These are phyloP conservation scores for Sesia bembeciformis DNA, from an alignment of 2,888 invertebrate species.

Conservation along the genomic window DNA sequence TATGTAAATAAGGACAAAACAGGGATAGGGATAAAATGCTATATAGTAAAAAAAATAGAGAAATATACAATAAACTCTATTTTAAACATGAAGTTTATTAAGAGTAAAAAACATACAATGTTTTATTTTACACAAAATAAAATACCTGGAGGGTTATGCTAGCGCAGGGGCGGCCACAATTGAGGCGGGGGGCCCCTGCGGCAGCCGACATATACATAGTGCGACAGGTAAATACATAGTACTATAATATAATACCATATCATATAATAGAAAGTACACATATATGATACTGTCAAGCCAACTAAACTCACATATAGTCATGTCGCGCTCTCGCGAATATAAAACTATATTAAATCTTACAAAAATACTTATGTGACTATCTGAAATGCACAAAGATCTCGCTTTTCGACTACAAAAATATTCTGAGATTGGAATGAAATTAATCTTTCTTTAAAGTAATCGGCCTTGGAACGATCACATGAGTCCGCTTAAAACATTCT, in stretches of 20 bases:
- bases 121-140: constrained; percentile 71
- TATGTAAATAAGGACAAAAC: constrained; percentile 61
- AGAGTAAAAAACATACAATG: constrained; percentile 72
- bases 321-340: constrained; percentile 68
- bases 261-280: constrained; percentile 66
- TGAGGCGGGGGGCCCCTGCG: constrained; percentile 30
- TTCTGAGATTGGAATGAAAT: constrained; percentile 74
- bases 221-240: constrained; percentile 70
- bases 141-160: constrained; percentile 62
- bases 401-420: constrained; percentile 72
- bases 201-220: constrained; percentile 44
- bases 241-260: constrained; percentile 70
- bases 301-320: constrained; percentile 68
- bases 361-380: constrained; percentile 73
- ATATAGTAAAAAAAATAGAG: constrained; percentile 69
- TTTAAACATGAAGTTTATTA: constrained; percentile 73
- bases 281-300: constrained; percentile 71
- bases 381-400: constrained; percentile 72
- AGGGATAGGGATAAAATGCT: constrained; percentile 39
- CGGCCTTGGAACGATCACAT: constrained; percentile 62
- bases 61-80: constrained; percentile 73
- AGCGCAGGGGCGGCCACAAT: constrained; percentile 29
- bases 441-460: constrained; percentile 49
- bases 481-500: constrained; percentile 57
- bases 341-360: constrained; percentile 72